phyloP scores from a whole-genome alignment of 2,113 vertebrate species.

The Muntiacus reevesi region DNA sequence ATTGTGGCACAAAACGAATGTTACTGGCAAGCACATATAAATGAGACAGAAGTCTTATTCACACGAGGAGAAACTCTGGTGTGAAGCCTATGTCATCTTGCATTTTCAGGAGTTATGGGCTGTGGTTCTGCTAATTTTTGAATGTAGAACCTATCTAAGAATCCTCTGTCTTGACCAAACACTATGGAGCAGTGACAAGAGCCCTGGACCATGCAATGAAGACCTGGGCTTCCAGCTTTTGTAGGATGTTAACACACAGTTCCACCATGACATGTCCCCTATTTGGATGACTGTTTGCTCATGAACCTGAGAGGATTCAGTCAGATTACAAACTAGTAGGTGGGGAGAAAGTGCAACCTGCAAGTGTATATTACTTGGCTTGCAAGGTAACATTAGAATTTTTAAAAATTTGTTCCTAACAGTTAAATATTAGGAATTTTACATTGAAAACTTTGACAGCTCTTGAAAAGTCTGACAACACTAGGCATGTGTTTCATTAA shows the following conservation, averaged over 20 bases:
- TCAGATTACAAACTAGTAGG: neutral
- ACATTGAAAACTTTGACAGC: neutral
- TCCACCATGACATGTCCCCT: neutral
- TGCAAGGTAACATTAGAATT: neutral
- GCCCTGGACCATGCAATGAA: neutral
- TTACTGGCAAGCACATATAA: neutral
- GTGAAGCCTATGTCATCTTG: no score
- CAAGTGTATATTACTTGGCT: neutral
- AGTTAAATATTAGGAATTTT: neutral
- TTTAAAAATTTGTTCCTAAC: conserved; percentile 22
- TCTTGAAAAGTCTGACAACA: neutral
- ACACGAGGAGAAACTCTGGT: neutral
- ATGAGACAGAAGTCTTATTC: neutral
- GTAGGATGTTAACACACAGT: neutral
- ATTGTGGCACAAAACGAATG: neutral
- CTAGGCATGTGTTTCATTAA: neutral
- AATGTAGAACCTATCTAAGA: neutral
- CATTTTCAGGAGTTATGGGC: neutral
- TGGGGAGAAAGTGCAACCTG: neutral
- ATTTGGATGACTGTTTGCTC: neutral
- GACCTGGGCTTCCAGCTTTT: neutral
- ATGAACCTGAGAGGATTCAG: neutral
- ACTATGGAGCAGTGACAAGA: neutral
- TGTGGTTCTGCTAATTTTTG: neutral
- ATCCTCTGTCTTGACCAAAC: neutral